phyloP scores from a whole-genome alignment of 2,113 vertebrate genomes.

The Gobio gobio region DNA sequence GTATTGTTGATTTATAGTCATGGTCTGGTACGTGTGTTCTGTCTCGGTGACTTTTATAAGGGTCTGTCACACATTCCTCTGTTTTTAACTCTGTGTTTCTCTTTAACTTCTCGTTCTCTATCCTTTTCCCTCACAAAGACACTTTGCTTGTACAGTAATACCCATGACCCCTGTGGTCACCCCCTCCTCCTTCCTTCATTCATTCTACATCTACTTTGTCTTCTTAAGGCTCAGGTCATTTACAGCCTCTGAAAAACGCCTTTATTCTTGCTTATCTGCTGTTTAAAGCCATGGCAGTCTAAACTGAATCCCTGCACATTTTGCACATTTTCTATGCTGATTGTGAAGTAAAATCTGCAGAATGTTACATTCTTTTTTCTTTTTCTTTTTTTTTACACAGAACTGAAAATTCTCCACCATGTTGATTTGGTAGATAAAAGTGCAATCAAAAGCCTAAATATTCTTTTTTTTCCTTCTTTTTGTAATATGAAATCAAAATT shows the following conservation, averaged over 20 bases:
- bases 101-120: constrained; percentile 49
- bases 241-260: neutral
- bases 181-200: neutral
- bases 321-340: neutral
- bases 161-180: constrained; percentile 1
- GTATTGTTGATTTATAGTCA: constrained; percentile 26
- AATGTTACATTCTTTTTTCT: too few relatives aligned
- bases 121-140: neutral
- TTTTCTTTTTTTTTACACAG: neutral
- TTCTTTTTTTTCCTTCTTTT: neutral
- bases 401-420: neutral
- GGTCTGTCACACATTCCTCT: constrained; percentile 20
- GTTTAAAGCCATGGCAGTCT: neutral
- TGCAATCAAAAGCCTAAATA: neutral
- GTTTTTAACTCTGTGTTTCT: constrained; percentile 64
- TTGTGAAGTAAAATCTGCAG: neutral
- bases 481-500: neutral
- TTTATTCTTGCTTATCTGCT: constrained; percentile 16
- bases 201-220: neutral
- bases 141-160: constrained; percentile 26
- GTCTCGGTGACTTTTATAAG: constrained; percentile 19
- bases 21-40: neutral
- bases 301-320: neutral
- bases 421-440: too few relatives aligned
- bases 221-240: constrained; percentile 25